Evolutionary conservation across 1,140 invertebrate genomes (phyloP).

Genomic region (Anagrus nilaparvatae): DNA sequence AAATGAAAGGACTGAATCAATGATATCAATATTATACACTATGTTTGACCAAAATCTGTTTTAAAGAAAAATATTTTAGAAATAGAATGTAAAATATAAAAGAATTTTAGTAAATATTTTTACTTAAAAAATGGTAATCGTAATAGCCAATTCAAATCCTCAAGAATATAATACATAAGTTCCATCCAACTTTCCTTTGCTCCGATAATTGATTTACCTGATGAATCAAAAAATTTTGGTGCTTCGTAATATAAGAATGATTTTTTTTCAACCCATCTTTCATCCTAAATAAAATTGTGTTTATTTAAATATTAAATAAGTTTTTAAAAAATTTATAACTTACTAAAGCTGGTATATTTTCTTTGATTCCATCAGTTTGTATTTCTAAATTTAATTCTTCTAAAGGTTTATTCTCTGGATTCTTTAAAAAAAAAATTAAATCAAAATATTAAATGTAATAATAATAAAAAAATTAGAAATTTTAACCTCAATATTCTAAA

Average conservation of each 20-base stretch:
- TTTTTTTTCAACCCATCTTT: conserved; percentile 31
- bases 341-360: conserved; percentile 31
- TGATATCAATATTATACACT: conserved; percentile 54
- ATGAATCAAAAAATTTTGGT: conserved; percentile 23
- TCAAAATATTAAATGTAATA: too few species aligned
- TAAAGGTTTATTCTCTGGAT: conserved; percentile 26
- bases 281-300: conserved; percentile 26
- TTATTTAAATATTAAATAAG: conserved; percentile 9
- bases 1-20: conserved; percentile 58
- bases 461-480: too few species aligned
- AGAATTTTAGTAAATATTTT: not conserved
- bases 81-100: conserved; percentile 1
- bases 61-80: conserved; percentile 32
- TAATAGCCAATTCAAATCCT: conserved; percentile 49
- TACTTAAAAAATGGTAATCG: conserved; percentile 44
- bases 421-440: too few species aligned
- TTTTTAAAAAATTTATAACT: conserved; percentile 7
- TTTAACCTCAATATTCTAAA: too few species aligned
- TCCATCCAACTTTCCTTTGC: conserved; percentile 50
- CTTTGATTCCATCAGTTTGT: conserved; percentile 22
- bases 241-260: conserved; percentile 35
- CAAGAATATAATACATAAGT: conserved; percentile 41
- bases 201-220: conserved; percentile 34
- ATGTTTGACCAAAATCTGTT: conserved; percentile 81
- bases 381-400: conserved; percentile 27